A percentile compares a stretch with the other conserved stretches of the same genome.
Conservation (phyloP, 2,888 invertebrate species). For the Microchrysa polita region DNA sequence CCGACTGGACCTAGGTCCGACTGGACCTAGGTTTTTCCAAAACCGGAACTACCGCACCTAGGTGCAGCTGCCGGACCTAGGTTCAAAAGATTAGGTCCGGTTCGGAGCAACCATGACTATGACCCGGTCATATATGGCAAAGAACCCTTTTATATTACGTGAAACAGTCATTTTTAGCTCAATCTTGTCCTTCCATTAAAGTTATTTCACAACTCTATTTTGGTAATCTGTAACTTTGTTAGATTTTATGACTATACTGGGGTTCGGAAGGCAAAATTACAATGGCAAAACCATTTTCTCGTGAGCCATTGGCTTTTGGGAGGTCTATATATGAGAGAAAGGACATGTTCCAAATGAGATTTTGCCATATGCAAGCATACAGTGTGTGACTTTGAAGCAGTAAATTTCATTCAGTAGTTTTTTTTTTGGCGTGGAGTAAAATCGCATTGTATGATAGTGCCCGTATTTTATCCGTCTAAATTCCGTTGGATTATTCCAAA, state of each 20-base stretch:
- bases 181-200: constrained; percentile 49
- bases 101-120: too few relatives aligned
- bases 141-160: constrained; percentile 35
- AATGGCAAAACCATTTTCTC: constrained; percentile 32
- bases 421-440: neutral
- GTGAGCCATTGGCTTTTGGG: constrained; percentile 4
- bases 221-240: constrained; percentile 48
- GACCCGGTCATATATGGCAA: too few relatives aligned
- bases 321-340: neutral
- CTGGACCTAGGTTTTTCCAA: too few relatives aligned
- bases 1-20: too few relatives aligned
- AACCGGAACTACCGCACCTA: too few relatives aligned
- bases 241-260: constrained; percentile 45
- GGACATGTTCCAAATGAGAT: constrained; percentile 35
- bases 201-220: constrained; percentile 45
- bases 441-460: neutral
- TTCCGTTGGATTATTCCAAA: constrained; percentile 21
- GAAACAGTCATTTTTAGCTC: constrained; percentile 45
- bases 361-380: neutral
- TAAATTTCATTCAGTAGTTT: constrained; percentile 47
- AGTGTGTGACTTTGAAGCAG: constrained; percentile 11
- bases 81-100: too few relatives aligned
- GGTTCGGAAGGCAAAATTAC: constrained; percentile 44
- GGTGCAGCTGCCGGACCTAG: too few relatives aligned
- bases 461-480: constrained; percentile 13